These are phyloP conservation scores for Eristalinus aeneus DNA, from an alignment of 2,888 invertebrate genomes.

Conservation along the genomic window DNA sequence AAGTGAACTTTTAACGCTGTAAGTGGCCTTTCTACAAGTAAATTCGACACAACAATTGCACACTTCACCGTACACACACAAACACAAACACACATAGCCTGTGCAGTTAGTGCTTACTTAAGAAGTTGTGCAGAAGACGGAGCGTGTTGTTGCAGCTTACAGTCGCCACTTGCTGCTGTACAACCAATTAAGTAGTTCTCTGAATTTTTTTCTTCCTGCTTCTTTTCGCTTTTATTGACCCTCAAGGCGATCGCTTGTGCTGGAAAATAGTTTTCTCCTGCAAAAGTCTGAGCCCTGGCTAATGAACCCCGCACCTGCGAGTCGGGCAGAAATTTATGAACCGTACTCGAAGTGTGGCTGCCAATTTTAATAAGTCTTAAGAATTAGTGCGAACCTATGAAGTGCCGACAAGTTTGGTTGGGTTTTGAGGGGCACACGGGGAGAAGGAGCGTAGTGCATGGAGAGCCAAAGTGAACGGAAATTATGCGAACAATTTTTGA, in stretches of 20 bases:
- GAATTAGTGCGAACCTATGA: neutral
- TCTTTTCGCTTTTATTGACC: conserved; percentile 56
- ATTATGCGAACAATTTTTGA: conserved; percentile 25
- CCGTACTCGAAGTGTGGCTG: conserved; percentile 47
- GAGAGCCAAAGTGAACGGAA: conserved; percentile 46
- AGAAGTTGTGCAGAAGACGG: conserved; percentile 12
- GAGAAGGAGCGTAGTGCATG: no score
- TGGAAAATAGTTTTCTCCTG: conserved; percentile 25
- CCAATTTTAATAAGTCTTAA: conserved; percentile 64
- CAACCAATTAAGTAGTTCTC: conserved; percentile 69
- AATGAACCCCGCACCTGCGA: conserved; percentile 17
- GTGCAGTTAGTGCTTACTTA: neutral
- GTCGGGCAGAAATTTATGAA: conserved; percentile 55
- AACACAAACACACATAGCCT: no score
- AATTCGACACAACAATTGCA: conserved; percentile 51
- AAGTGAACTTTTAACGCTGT: conserved; percentile 57
- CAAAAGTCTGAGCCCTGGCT: neutral
- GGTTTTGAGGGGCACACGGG: neutral
- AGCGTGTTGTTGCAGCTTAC: conserved; percentile 30
- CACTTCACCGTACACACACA: conserved; percentile 16
- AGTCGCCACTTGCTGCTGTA: conserved; percentile 17
- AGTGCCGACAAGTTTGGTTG: neutral
- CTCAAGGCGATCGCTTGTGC: conserved; percentile 40
- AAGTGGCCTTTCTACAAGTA: conserved; percentile 45
- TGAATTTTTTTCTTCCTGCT: conserved; percentile 55